Base-by-base conservation (phyloP, 2,888 invertebrate species). In the Mesoligia furuncula region DNA sequence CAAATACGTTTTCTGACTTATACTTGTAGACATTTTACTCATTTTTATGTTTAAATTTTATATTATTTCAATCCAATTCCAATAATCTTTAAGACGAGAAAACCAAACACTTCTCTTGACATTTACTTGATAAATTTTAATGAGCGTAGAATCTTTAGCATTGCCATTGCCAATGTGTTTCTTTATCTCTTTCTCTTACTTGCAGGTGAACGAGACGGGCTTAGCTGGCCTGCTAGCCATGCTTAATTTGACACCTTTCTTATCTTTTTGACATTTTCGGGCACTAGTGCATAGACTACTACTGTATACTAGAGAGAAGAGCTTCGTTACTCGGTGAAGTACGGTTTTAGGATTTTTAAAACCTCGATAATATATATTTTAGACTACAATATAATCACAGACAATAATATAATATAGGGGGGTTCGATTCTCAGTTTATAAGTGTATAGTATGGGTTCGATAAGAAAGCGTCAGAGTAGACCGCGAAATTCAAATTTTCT, bases 1-100 rank as follows among this genome's bases (percentile, higher is more conserved):
- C 73, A 98, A 95, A 93, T 98, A 98, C 83, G 98, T 97, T 90
- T 98, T 98, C 91, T 98, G 98, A 92, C 97, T 97, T 79, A 98
- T 93, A 87, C 95, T 95, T 75, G 93, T 89, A 86, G 96, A 90
- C 97, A 97, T 97, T 90, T 88, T 92, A 31, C 24, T 57, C 54
- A 62, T n/a, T 61, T 57, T n/a, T 24, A 59, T 54, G 24, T 31
- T 48, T 39, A 8, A 27, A 36, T 67, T 48, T 59, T 24, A 27
- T 36, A n/a, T 4, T 39, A 45, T 9, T 64, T 4, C 4, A 2
- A 48, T 5, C 57, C 4, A 48, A 62, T 72, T 31, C 3, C 31
- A 66, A 0, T n/a, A 64, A 13, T 54, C 15, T 27, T 51, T 15
- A 54, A 13, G 15, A 74, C 13, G 2, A n/a, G 7, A 17, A 54